phyloP scores from a whole-genome alignment of 2,113 vertebrate species.

The Tychaedon coryphoeus region DNA sequence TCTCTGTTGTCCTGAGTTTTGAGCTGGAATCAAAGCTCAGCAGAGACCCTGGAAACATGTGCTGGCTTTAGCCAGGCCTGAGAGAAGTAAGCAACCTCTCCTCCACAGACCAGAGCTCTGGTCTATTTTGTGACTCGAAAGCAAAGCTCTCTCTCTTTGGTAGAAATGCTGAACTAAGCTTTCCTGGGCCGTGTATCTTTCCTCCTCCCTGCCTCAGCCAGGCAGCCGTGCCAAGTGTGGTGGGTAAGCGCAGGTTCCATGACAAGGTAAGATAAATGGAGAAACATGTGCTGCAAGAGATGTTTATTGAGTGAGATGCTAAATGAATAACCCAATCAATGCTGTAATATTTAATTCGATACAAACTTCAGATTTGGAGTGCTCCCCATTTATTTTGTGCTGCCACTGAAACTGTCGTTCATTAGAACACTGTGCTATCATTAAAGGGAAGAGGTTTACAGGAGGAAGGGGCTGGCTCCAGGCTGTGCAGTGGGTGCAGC shows the following conservation, averaged over 20 bases:
- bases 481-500: not conserved
- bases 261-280: conserved; percentile 66
- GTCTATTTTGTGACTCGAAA: not conserved
- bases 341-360: conserved; percentile 71
- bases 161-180: conserved; percentile 18
- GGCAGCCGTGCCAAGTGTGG: not conserved
- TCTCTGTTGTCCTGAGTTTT: not conserved
- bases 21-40: not conserved
- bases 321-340: conserved; percentile 72
- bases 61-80: not conserved
- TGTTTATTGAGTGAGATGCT: conserved; percentile 69
- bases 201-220: not conserved
- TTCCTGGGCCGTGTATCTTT: not conserved
- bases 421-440: not conserved
- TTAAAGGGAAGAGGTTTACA: not conserved
- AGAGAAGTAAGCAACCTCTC: fast-evolving
- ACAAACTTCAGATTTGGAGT: conserved; percentile 58
- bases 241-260: not conserved
- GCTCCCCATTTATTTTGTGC: conserved; percentile 56
- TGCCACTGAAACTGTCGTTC: conserved; percentile 40
- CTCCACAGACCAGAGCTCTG: not conserved
- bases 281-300: conserved; percentile 43
- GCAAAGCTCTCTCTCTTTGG: not conserved
- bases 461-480: not conserved
- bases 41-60: not conserved